phyloP scores from a whole-genome alignment of 2,888 invertebrate genomes.

The Pristionchus maxplancki region DNA sequence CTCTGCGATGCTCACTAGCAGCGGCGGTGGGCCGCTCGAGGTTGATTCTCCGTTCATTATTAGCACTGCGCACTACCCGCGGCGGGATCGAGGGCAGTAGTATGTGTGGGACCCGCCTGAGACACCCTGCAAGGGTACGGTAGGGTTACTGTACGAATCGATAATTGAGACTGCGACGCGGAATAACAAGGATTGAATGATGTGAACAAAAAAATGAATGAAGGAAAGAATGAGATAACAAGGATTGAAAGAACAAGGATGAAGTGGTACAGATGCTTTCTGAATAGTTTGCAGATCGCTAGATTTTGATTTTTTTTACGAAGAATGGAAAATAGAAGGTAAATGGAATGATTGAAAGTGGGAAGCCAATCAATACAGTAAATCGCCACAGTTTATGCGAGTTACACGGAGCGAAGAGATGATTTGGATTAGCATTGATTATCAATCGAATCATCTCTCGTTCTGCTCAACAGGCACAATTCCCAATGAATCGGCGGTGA shows the following conservation, averaged over 20 bases:
- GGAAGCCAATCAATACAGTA: not conserved
- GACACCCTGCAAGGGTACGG: not conserved
- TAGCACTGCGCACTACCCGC: not conserved
- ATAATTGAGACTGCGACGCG: not conserved
- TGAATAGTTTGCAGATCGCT: too few species aligned
- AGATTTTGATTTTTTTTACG: too few species aligned
- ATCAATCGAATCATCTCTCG: not conserved
- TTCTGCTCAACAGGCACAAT: not conserved
- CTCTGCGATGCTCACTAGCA: slow-evolving; percentile 45
- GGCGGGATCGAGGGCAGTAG: not conserved
- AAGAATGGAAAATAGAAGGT: too few species aligned
- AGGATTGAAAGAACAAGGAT: too few species aligned
- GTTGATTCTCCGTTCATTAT: slow-evolving; percentile 26
- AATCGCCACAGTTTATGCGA: not conserved
- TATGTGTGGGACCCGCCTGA: slow-evolving; percentile 4
- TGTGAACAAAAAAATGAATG: not conserved
- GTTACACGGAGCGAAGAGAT: not conserved
- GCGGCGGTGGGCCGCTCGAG: slow-evolving; percentile 19
- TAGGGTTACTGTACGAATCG: not conserved
- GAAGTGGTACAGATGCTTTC: too few species aligned
- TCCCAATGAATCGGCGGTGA: not conserved
- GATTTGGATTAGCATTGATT: slow-evolving; percentile 33
- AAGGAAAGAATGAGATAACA: not conserved
- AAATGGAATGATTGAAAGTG: too few species aligned
- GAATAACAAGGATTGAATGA: not conserved